A percentile compares a stretch with the other conserved stretches of the same genome.
Conservation (phyloP, 1,140 invertebrate species). For the Gonioctena quinquepunctata region DNA sequence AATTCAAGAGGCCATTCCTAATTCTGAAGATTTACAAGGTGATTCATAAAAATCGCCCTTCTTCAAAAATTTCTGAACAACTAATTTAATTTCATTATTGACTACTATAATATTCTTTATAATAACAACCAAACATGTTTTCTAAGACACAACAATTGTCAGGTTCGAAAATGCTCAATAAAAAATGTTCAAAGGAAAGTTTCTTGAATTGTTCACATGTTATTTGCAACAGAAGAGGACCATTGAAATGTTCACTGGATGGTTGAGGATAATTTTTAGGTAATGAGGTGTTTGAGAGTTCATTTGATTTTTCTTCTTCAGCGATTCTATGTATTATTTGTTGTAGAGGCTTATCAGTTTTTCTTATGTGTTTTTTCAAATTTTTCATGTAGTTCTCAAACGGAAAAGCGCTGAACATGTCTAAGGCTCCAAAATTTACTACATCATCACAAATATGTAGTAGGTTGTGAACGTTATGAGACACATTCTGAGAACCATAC, state of each 20-base stretch:
- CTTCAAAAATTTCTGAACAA: neutral
- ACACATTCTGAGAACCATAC: slow-evolving; percentile 12
- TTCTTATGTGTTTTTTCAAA: slow-evolving; percentile 10
- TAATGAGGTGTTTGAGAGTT: no score
- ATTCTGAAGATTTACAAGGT: slow-evolving; percentile 1
- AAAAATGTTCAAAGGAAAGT: neutral
- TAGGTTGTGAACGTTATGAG: slow-evolving; percentile 19
- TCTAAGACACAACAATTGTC: neutral
- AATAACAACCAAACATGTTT: neutral
- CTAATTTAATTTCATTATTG: neutral
- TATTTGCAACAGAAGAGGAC: no score
- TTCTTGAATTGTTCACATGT: neutral
- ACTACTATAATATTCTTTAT: neutral
- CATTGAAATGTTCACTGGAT: no score
- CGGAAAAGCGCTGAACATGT: slow-evolving; percentile 17
- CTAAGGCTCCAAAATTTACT: slow-evolving; percentile 2
- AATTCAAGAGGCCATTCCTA: neutral
- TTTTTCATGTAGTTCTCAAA: slow-evolving; percentile 20
- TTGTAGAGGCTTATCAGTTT: slow-evolving; percentile 21
- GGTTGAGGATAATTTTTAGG: no score
- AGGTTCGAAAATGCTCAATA: neutral
- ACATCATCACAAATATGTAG: slow-evolving; percentile 11
- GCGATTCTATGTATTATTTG: neutral
- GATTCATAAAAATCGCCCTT: neutral
- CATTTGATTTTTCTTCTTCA: neutral